Evolutionary conservation across 2,113 vertebrate species (phyloP), one percentile per base, ranked within the genome.

Genomic region (Muntiacus muntjak): DNA sequence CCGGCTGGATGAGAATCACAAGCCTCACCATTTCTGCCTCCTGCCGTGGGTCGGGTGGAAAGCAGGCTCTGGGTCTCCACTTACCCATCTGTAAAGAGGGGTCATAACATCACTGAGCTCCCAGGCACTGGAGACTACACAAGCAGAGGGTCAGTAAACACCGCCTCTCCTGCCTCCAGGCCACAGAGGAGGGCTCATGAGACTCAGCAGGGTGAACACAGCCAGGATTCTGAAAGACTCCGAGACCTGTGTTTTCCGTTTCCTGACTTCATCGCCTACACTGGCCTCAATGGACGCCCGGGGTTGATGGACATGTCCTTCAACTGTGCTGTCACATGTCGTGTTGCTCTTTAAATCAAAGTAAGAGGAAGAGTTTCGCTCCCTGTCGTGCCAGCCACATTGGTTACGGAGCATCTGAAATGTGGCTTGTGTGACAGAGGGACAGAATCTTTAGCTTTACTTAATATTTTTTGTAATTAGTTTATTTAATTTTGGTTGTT

Each of bases 251-350:
- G 40, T 33, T 45, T 45, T 52, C 78, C 62, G 26, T 83, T 50
- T 67, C 40, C 64, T 17, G 26, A 71, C 30, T 23, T 52, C 7
- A 76, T 81, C 5, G 1, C n/a, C 40, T 17, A 17, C 16, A 76
- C 50, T n/a, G 36, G 67, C 8, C 30, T 36, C 19, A 14, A 0
- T 78, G 89, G 67, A 43, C 28, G 55, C 26, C 19, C 14, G n/a
- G 74, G 1, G 2, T 0, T 1, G 50, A 58, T 0, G 26, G 78
- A 58, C 40, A 54, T 10, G 74, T 5, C 7, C 17, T 23, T 8
- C 2, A 12, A 9, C 71, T 83, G 9, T 16, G 19, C 71, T 36
- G 15, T 57, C 52, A 55, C 6, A 0, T 2, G n/a, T 33, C 28
- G 0, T 1, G n/a, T 50, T 19, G 47, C 91, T 87, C 10, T 43